Percentiles rank a stretch among this genome's conserved stretches.
These are phyloP conservation scores for Pluvianellus socialis DNA, from an alignment of 2,113 vertebrate species.

Conservation along the genomic window DNA sequence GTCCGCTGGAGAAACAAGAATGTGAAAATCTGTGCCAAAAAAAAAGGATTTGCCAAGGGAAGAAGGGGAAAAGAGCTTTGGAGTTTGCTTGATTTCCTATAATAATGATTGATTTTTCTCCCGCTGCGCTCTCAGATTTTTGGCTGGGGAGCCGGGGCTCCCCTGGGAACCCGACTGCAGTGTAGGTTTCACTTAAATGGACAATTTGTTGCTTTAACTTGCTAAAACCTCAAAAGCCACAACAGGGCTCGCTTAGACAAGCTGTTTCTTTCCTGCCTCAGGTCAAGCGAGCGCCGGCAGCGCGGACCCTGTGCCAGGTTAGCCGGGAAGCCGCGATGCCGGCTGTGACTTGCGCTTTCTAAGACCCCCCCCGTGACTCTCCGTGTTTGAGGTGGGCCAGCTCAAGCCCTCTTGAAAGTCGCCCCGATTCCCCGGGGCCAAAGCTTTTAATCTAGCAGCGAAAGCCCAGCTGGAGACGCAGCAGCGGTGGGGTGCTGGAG, in stretches of 20 bases:
- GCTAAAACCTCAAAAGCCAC: conserved; percentile 35
- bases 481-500: not conserved
- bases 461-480: not conserved
- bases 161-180: not conserved
- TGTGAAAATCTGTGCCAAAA: not conserved
- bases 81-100: not conserved
- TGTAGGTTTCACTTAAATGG: not conserved
- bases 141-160: not conserved
- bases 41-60: not conserved
- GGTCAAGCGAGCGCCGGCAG: not conserved
- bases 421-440: not conserved
- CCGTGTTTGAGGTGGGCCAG: not conserved
- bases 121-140: not conserved
- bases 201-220: conserved; percentile 34
- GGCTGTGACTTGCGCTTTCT: fast-evolving
- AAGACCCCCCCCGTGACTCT: not conserved
- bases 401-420: not conserved
- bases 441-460: not conserved
- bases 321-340: fast-evolving
- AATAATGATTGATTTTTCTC: not conserved
- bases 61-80: not conserved
- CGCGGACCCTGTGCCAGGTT: not conserved
- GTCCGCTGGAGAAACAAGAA: not conserved
- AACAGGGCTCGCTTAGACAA: not conserved
- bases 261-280: not conserved